Conservation (phyloP, 1,140 invertebrate species). For the Drosophila tani region DNA sequence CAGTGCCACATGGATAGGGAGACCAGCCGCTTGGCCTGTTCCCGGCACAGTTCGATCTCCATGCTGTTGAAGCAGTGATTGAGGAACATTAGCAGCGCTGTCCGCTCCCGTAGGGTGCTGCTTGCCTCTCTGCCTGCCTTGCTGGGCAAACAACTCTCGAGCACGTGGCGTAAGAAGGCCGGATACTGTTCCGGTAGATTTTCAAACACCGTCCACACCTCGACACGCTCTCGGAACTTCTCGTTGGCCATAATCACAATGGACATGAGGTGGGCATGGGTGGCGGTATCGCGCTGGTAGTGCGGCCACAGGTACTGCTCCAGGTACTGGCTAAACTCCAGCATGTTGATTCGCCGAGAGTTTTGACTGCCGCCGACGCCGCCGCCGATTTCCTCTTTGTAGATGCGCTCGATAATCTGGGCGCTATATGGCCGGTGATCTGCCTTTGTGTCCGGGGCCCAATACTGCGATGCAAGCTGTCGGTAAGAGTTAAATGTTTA, state of each 20-base stretch:
- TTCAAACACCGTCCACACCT: constrained; percentile 97
- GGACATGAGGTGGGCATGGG: constrained; percentile 95
- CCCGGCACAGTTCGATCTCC: constrained; percentile 96
- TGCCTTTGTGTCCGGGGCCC: constrained; percentile 92
- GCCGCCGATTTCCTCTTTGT: constrained; percentile 91
- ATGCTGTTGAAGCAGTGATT: constrained; percentile 99
- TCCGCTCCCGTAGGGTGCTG: constrained; percentile 91
- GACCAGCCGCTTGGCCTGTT: constrained; percentile 96
- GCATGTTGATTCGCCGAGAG: constrained; percentile 95
- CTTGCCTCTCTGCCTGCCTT: constrained; percentile 44
- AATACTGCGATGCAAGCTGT: constrained; percentile 94
- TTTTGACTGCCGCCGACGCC: constrained; percentile 88
- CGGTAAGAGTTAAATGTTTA: constrained; percentile 39
- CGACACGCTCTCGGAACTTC: constrained; percentile 98
- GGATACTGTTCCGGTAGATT: constrained; percentile 93
- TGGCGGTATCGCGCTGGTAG: constrained; percentile 89
- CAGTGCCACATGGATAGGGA: constrained; percentile 98
- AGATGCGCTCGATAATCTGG: constrained; percentile 92
- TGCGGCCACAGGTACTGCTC: constrained; percentile 99
- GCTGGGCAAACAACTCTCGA: constrained; percentile 86
- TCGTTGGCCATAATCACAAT: constrained; percentile 99
- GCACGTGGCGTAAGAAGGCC: constrained; percentile 94
- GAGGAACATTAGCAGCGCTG: constrained; percentile 94
- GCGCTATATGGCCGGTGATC: constrained; percentile 89
- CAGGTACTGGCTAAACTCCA: constrained; percentile 98